These are phyloP conservation scores for Dermolepida albohirtum DNA, from an alignment of 2,888 invertebrate species.

Conservation along the genomic window DNA sequence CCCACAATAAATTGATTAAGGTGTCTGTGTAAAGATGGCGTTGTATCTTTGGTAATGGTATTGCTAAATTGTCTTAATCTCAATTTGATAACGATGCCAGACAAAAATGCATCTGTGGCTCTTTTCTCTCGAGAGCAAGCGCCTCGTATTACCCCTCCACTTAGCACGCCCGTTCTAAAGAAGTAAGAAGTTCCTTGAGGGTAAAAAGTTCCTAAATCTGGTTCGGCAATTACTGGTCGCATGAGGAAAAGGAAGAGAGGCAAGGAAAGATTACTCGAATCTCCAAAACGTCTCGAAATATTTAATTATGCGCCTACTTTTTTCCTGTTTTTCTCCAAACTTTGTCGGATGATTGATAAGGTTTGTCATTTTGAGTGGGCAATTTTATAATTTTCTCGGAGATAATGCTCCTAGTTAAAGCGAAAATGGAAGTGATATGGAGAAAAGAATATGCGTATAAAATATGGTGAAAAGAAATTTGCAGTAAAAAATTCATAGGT, in stretches of 20 bases:
- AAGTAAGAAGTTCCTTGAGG: no score
- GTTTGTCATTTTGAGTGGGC: constrained; percentile 13
- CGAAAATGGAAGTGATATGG: no score
- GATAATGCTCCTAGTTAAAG: background rate
- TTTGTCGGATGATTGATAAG: constrained; percentile 13
- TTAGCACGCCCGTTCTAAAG: no score
- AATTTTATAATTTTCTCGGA: background rate
- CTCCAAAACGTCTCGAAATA: background rate
- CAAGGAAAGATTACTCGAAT: no score
- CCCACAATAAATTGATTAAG: constrained; percentile 24
- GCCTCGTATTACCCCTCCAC: no score
- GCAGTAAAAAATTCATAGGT: no score
- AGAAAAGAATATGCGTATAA: no score
- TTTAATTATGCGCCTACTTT: background rate
- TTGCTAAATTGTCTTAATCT: constrained; percentile 24
- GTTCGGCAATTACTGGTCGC: no score
- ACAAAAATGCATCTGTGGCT: constrained; percentile 17
- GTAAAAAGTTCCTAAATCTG: no score
- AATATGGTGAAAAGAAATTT: no score
- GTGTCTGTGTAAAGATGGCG: constrained; percentile 10
- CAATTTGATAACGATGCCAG: constrained; percentile 11
- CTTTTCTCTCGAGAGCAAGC: background rate
- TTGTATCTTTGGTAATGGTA: background rate
- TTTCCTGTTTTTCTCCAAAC: background rate
- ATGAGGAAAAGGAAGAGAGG: no score